Evolutionary conservation across 2,888 invertebrate species (phyloP).

Genomic region (Exocentrus adspersus): DNA sequence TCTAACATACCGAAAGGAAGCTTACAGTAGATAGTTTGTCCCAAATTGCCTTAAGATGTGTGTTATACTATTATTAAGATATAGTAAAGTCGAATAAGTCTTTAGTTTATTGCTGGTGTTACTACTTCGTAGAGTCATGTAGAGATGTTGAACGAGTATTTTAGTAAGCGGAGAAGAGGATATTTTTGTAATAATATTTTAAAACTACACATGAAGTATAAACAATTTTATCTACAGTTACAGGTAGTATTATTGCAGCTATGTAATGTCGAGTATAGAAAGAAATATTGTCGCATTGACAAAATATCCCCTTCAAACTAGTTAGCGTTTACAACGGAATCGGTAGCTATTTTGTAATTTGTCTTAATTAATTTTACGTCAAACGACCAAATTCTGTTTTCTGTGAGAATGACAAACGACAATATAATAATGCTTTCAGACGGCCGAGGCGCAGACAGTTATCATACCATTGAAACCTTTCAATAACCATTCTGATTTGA

Average conservation of each 20-base stretch:
- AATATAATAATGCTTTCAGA: conserved; percentile 42
- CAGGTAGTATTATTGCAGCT: no score
- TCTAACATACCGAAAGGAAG: neutral
- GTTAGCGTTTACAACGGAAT: neutral
- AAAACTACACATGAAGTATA: no score
- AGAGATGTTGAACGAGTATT: no score
- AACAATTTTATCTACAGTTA: no score
- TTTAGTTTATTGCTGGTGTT: neutral
- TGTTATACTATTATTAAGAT: neutral
- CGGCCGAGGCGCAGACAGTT: conserved; percentile 34
- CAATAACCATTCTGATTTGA: conserved; percentile 41
- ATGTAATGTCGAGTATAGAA: no score
- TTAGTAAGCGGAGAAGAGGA: no score
- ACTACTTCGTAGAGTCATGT: no score
- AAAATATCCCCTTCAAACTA: no score
- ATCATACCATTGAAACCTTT: conserved; percentile 39
- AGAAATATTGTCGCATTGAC: no score
- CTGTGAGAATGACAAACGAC: conserved; percentile 37
- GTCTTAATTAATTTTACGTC: conserved; percentile 32
- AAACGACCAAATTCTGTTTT: conserved; percentile 24
- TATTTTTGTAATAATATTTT: no score
- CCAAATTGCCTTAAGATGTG: neutral
- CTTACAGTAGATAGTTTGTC: neutral
- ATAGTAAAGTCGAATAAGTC: neutral
- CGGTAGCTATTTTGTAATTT: conserved; percentile 19